A percentile compares a stretch with the other conserved stretches of the same genome.
These are phyloP conservation scores for Diuraphis noxia DNA, from an alignment of 1,140 invertebrate species.

Conservation along the genomic window DNA sequence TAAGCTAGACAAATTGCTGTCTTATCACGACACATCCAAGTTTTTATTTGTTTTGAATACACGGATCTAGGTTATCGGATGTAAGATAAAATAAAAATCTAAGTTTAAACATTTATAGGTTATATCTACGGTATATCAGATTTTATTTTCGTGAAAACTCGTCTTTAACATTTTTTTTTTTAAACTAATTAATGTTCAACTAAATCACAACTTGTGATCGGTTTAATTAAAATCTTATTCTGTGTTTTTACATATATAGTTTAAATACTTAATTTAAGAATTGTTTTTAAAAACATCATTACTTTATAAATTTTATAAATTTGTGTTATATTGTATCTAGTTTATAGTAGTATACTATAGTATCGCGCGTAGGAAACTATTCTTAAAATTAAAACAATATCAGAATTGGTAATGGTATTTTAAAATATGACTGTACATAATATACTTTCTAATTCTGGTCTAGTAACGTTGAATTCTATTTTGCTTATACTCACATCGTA, in stretches of 20 bases:
- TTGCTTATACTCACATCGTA: background rate
- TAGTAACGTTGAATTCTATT: background rate
- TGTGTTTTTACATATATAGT: background rate
- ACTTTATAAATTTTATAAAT: no score
- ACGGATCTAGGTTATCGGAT: background rate
- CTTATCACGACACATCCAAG: background rate
- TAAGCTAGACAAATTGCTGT: slow-evolving; percentile 53
- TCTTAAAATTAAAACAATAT: background rate
- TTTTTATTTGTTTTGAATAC: slow-evolving; percentile 45
- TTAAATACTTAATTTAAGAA: no score
- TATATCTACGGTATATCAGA: slow-evolving; percentile 8
- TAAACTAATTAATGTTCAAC: background rate
- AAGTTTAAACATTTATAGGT: background rate
- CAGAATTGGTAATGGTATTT: background rate
- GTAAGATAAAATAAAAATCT: slow-evolving; percentile 24
- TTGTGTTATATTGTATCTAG: background rate
- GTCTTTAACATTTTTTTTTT: background rate
- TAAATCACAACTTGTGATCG: background rate
- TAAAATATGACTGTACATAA: background rate
- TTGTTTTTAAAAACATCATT: no score
- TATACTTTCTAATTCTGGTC: background rate
- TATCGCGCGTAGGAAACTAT: background rate
- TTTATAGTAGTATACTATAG: no score
- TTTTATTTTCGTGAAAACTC: background rate
- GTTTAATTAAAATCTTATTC: background rate